A percentile compares a stretch with the other conserved stretches of the same genome.
Evolutionary conservation across 2,797 vertebrate genomes (phyloP).

Genomic region (Australoheros facetus): DNA sequence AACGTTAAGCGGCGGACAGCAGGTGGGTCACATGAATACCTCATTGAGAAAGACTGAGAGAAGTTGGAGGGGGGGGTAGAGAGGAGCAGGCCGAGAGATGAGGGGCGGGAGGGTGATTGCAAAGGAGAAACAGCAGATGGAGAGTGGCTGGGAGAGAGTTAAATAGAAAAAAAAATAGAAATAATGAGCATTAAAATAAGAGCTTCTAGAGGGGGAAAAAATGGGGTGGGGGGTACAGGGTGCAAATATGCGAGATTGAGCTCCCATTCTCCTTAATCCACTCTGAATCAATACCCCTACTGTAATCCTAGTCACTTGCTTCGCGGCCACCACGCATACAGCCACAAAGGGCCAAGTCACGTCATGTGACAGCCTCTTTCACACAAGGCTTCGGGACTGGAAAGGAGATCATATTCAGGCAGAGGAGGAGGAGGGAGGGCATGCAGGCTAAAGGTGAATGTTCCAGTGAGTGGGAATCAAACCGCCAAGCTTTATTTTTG

Average conservation of each 20-base stretch:
- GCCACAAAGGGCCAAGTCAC: conserved; percentile 73
- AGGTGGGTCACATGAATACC: conserved; percentile 85
- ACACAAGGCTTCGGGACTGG: conserved; percentile 60
- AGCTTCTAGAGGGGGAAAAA: conserved; percentile 6
- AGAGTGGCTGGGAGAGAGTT: conserved; percentile 50
- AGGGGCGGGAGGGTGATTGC: conserved; percentile 40
- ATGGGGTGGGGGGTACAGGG: neutral
- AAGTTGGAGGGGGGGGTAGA: conserved; percentile 47
- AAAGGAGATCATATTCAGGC: conserved; percentile 64
- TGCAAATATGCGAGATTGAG: conserved; percentile 34
- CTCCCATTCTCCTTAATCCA: conserved; percentile 63
- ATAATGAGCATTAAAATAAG: conserved; percentile 38
- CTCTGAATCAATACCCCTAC: conserved; percentile 80
- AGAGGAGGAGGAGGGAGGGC: neutral
- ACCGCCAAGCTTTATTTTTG: conserved; percentile 22
- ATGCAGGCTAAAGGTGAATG: conserved; percentile 62
- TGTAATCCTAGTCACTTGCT: conserved; percentile 78
- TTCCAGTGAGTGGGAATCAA: conserved; percentile 35
- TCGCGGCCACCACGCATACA: conserved; percentile 51
- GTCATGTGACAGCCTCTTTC: conserved; percentile 73
- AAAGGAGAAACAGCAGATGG: conserved; percentile 60
- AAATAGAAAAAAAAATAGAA: conserved; percentile 17
- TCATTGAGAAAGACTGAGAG: conserved; percentile 79
- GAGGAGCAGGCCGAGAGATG: conserved; percentile 45
- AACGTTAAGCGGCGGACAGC: conserved; percentile 79